A percentile compares a stretch with the other conserved stretches of the same genome.
These are phyloP conservation scores for Sciurus vulgaris DNA, from an alignment of 2,797 vertebrate genomes.

Conservation along the genomic window DNA sequence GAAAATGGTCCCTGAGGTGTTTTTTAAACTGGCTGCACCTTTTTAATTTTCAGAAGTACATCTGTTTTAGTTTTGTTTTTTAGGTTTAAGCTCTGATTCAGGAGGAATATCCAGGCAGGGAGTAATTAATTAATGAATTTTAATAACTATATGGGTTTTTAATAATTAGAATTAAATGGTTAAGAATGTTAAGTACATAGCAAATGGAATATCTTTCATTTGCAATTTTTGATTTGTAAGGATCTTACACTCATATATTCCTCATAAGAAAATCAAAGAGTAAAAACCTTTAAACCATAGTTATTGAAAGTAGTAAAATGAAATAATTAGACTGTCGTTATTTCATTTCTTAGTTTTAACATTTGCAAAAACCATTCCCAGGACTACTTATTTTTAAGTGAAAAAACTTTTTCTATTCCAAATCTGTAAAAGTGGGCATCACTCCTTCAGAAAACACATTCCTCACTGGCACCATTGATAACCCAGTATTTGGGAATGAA, in stretches of 20 bases:
- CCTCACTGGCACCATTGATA: background rate
- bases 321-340: constrained; percentile 38
- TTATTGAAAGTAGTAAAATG: constrained; percentile 69
- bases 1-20: background rate
- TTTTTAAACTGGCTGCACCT: background rate
- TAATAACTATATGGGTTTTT: constrained; percentile 23
- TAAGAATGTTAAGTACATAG: background rate
- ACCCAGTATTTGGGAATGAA: background rate
- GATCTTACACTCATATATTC: constrained; percentile 1
- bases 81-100: background rate
- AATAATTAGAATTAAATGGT: background rate
- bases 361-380: constrained; percentile 54
- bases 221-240: constrained; percentile 16
- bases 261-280: background rate
- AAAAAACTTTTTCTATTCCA: background rate
- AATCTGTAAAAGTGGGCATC: background rate
- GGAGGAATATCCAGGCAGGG: background rate
- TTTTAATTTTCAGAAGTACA: background rate
- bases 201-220: background rate
- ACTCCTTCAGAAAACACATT: background rate
- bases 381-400: constrained; percentile 39
- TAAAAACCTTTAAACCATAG: constrained; percentile 21
- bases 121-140: constrained; percentile 6
- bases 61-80: background rate
- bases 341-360: constrained; percentile 62